Base-by-base conservation (phyloP, 2,888 invertebrate genomes). In the Drosophila cognata region DNA sequence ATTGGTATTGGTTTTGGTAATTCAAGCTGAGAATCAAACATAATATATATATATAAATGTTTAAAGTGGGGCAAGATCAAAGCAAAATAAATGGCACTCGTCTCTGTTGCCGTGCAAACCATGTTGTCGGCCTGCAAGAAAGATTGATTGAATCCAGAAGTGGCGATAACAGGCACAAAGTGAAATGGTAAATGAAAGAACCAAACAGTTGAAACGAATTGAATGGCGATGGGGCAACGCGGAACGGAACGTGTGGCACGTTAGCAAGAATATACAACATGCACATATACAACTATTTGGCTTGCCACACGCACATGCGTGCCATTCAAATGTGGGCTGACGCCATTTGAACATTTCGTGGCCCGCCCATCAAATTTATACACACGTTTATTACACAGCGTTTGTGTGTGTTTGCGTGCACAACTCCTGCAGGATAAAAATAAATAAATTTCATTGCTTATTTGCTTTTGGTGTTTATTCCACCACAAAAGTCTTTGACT, bases 61-160 rank as follows among this genome's bases (percentile, higher is more conserved):
- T 25, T 25, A 25, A 46, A 46, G 46, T 25, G 46, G 16, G n/a
- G 59, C 52, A 52, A 36, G 35, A 55, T 55, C 55, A 56, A 48
- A 51, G 35, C 36, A n/a, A 50, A 43, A 71, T 64, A 63, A 72
- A 59, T 70, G 77, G 67, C 82, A 77, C 71, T 77, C 78, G 68
- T 43, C 71, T 65, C 66, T 71, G 66, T 21, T 74, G 79, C 74
- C 74, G 72, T 76, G 81, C 63, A 62, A 72, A 71, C 72, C 72
- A 69, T 83, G 78, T 74, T 75, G 5, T 62, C 67, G 62, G 74
- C 77, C 71, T 71, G 76, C 73, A 72, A 74, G 74, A 68, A 89
- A 89, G 87, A 87, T 90, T 90, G 87, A 87, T 87, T 89, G 87
- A 84, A 89, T 84, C 68, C 77, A 84, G 85, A 89, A 87, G 89